phyloP scores from a whole-genome alignment of 2,797 vertebrate species.

The Intellagama lesueurii region DNA sequence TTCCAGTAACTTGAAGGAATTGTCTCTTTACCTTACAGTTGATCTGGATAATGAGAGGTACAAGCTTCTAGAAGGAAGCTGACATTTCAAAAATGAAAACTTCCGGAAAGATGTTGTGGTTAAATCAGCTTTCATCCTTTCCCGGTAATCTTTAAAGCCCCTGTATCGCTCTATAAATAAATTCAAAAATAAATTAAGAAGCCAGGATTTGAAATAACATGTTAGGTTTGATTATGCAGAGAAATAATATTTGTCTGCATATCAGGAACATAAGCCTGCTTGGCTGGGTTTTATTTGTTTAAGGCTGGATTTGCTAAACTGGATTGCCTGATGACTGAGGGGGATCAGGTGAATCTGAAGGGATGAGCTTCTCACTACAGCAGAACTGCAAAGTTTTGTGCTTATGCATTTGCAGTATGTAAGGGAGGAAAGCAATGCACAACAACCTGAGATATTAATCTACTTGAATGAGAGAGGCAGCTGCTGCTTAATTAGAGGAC shows the following conservation, averaged over 20 bases:
- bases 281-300: constrained; percentile 13
- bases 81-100: not conserved
- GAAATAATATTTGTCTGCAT: constrained; percentile 6
- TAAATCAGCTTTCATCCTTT: constrained; percentile 39
- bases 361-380: not conserved
- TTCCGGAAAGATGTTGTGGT: constrained; percentile 39
- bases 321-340: not conserved
- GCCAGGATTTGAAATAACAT: constrained; percentile 3
- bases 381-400: not conserved
- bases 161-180: constrained; percentile 24
- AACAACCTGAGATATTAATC: not conserved
- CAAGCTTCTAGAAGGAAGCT: constrained; percentile 1
- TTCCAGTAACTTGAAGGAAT: not conserved
- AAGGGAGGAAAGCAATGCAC: not conserved
- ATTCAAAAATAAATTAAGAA: constrained; percentile 36
- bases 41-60: not conserved
- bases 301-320: constrained; percentile 6
- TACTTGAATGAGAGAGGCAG: not conserved
- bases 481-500: not conserved
- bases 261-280: not conserved
- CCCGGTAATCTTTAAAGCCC: constrained; percentile 25
- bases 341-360: not conserved
- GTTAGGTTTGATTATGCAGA: constrained; percentile 4
- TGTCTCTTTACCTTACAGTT: constrained; percentile 19
- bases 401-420: not conserved